A percentile compares a stretch with the other conserved stretches of the same genome.
Conservation (phyloP, 2,797 vertebrate genomes). For the Pempheris klunzingeri region DNA sequence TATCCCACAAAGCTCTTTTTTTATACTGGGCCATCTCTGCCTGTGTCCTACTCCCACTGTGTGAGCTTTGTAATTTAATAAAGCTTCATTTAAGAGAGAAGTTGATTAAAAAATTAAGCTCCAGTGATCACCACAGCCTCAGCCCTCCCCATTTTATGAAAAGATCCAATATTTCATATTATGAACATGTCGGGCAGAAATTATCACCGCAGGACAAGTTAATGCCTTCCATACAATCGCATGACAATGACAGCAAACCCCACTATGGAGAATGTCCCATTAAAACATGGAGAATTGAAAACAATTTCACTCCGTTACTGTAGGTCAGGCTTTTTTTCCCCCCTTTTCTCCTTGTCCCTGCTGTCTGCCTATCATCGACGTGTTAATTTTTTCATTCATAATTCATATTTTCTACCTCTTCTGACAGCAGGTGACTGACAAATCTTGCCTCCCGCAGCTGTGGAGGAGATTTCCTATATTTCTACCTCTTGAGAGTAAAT, state of each 20-base stretch:
- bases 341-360: conserved; percentile 36
- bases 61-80: conserved; percentile 91
- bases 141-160: conserved; percentile 79
- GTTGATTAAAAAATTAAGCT: conserved; percentile 92
- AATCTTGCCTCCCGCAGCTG: conserved; percentile 67
- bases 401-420: conserved; percentile 71
- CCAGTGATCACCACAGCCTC: conserved; percentile 82
- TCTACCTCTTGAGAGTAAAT: conserved; percentile 71
- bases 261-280: conserved; percentile 55
- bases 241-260: conserved; percentile 70
- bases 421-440: conserved; percentile 73
- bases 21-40: conserved; percentile 72
- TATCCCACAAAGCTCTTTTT: conserved; percentile 84
- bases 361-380: conserved; percentile 66
- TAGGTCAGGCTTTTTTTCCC: conserved; percentile 59
- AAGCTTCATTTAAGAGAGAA: conserved; percentile 88
- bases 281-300: conserved; percentile 66
- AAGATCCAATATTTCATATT: conserved; percentile 87
- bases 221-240: conserved; percentile 81
- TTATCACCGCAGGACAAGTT: conserved; percentile 89
- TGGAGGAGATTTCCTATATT: conserved; percentile 67
- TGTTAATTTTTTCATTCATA: conserved; percentile 77
- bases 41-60: conserved; percentile 83
- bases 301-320: conserved; percentile 61
- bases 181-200: conserved; percentile 87